Percentiles rank a stretch among this genome's conserved stretches.
These are phyloP conservation scores for Drosophila meridiana DNA, from an alignment of 2,888 invertebrate species.

Conservation along the genomic window DNA sequence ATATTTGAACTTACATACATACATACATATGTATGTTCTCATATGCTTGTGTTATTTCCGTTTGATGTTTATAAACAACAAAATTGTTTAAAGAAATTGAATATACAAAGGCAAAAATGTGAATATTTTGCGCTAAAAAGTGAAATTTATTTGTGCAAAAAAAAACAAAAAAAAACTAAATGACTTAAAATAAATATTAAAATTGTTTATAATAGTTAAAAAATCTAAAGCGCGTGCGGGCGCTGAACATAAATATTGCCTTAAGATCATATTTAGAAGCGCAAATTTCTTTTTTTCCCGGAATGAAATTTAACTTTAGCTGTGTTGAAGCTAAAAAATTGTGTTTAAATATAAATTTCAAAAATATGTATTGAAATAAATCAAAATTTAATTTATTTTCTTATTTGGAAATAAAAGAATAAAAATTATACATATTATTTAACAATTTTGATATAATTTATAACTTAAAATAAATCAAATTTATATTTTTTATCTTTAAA, in stretches of 20 bases:
- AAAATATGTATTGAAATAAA: not conserved
- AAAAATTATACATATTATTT: no score
- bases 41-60: constrained; percentile 31
- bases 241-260: constrained; percentile 15
- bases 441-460: not conserved
- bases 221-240: constrained; percentile 16
- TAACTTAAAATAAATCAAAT: no score
- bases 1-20: constrained; percentile 13
- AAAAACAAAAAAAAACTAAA: constrained; percentile 24
- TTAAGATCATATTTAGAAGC: constrained; percentile 7
- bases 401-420: not conserved
- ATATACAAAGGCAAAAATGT: constrained; percentile 1
- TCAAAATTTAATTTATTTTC: not conserved
- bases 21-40: not conserved
- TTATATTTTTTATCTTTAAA: no score
- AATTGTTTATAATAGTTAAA: constrained; percentile 17
- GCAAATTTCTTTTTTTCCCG: not conserved
- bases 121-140: constrained; percentile 15
- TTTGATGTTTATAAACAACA: constrained; percentile 43
- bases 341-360: not conserved
- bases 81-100: constrained; percentile 21
- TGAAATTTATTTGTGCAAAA: constrained; percentile 26
- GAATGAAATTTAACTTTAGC: not conserved
- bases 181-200: constrained; percentile 16
- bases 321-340: not conserved